These are phyloP conservation scores for Nomada fabriciana DNA, from an alignment of 2,888 invertebrate genomes.

Conservation along the genomic window DNA sequence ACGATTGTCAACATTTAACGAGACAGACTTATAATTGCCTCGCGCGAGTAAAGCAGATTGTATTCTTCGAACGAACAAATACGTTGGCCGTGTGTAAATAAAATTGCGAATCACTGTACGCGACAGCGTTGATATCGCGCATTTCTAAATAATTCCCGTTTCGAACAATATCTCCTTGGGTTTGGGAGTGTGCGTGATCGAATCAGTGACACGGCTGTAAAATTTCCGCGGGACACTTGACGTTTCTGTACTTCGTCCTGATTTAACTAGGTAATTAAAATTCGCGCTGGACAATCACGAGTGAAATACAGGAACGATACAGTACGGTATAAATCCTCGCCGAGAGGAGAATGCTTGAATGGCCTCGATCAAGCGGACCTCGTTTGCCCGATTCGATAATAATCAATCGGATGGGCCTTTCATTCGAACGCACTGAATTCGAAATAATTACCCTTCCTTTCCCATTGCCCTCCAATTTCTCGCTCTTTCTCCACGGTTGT, in stretches of 20 bases:
- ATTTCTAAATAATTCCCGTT: background rate
- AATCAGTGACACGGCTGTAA: background rate
- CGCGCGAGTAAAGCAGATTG: too few species aligned
- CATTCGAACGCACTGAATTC: constrained; percentile 81
- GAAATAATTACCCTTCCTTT: constrained; percentile 78
- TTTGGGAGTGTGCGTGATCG: background rate
- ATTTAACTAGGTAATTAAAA: background rate
- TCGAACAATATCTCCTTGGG: too few species aligned
- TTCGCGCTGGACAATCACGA: constrained; percentile 11
- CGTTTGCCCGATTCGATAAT: constrained; percentile 81
- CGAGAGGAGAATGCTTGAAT: constrained; percentile 68
- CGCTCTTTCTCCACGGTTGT: constrained; percentile 14
- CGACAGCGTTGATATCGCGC: background rate
- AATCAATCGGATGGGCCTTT: constrained; percentile 81
- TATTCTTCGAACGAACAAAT: background rate
- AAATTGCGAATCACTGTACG: too few species aligned
- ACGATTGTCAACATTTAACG: too few species aligned
- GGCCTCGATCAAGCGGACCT: constrained; percentile 77
- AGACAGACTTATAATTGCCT: too few species aligned
- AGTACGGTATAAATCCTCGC: constrained; percentile 12
- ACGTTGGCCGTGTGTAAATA: too few species aligned
- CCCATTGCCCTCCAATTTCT: constrained; percentile 32
- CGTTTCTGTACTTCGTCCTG: background rate
- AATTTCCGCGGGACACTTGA: background rate
- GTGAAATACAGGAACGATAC: constrained; percentile 4